Conservation (phyloP, 2,888 invertebrate species). For the Lasioglossum vierecki region DNA sequence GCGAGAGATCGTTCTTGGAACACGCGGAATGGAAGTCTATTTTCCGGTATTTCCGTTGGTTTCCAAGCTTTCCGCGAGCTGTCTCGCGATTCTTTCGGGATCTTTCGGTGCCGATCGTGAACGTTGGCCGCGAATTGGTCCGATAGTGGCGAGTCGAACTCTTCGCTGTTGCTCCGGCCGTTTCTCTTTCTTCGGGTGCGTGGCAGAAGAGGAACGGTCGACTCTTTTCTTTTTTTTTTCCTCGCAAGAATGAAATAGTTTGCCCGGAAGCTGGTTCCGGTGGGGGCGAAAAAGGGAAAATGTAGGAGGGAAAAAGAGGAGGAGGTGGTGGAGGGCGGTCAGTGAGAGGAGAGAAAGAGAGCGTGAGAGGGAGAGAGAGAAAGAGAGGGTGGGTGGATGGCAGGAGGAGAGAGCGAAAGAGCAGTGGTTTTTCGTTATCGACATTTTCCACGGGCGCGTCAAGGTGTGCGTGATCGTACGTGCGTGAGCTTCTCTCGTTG, state of each 20-base stretch:
- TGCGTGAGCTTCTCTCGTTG: constrained; percentile 66
- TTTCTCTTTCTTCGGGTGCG: constrained; percentile 15
- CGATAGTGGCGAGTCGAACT: neutral
- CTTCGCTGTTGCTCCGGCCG: constrained; percentile 21
- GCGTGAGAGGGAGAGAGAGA: constrained; percentile 33
- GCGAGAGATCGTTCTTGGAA: neutral
- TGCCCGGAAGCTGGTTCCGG: constrained; percentile 67
- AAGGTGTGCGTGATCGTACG: constrained; percentile 66
- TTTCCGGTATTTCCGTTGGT: neutral
- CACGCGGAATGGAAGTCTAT: neutral
- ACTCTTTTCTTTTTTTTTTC: constrained; percentile 26
- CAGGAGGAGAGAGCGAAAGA: constrained; percentile 57
- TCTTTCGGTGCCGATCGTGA: neutral
- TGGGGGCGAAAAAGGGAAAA: constrained; percentile 15
- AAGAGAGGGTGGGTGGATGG: constrained; percentile 12
- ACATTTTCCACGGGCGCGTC: constrained; percentile 80
- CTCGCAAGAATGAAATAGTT: constrained; percentile 71
- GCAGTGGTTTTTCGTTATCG: constrained; percentile 83
- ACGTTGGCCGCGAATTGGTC: neutral
- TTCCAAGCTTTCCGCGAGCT: neutral
- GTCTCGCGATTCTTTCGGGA: neutral
- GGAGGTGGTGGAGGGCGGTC: constrained; percentile 5
- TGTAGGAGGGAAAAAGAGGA: constrained; percentile 17
- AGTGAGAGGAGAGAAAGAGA: constrained; percentile 6
- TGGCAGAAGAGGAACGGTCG: constrained; percentile 32